A percentile compares a stretch with the other conserved stretches of the same genome.
These are phyloP conservation scores for Chloroceryle inda DNA, from an alignment of 2,797 vertebrate genomes.

Conservation along the genomic window DNA sequence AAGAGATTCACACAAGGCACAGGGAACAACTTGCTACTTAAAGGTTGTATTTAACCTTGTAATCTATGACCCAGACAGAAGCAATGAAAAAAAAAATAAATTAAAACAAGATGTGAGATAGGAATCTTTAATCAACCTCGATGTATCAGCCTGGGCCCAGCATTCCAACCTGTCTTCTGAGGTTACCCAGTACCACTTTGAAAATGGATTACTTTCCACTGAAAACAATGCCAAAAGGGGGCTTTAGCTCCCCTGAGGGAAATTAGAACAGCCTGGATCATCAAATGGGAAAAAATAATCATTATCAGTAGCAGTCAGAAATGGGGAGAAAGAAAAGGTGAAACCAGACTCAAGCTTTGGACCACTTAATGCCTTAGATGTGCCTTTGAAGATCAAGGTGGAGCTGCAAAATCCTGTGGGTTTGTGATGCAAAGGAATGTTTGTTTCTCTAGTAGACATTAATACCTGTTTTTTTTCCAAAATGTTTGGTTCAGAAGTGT, in stretches of 20 bases:
- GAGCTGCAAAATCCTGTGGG: not conserved
- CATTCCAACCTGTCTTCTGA: conserved; percentile 60
- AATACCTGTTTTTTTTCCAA: not conserved
- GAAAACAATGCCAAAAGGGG: conserved; percentile 64
- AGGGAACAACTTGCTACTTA: not conserved
- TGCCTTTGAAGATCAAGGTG: not conserved
- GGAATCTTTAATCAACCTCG: conserved; percentile 65
- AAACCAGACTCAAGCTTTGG: not conserved
- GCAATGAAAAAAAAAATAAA: conserved; percentile 40
- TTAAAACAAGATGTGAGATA: conserved; percentile 71
- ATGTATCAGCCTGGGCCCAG: conserved; percentile 26
- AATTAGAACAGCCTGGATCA: conserved; percentile 60
- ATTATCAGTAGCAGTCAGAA: conserved; percentile 33
- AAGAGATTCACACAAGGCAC: not conserved
- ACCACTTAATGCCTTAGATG: not conserved
- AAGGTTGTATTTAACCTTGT: not conserved
- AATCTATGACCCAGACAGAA: conserved; percentile 27
- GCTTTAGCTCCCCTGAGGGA: conserved; percentile 46
- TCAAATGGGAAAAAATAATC: conserved; percentile 26
- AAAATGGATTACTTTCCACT: conserved; percentile 74
- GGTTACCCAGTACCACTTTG: conserved; percentile 68
- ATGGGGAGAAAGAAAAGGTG: not conserved
- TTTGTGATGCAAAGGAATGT: not conserved
- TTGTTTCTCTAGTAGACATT: not conserved
- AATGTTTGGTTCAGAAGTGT: not conserved